Base-by-base conservation (phyloP, 1,140 invertebrate genomes). In the Heliconius hermathena region DNA sequence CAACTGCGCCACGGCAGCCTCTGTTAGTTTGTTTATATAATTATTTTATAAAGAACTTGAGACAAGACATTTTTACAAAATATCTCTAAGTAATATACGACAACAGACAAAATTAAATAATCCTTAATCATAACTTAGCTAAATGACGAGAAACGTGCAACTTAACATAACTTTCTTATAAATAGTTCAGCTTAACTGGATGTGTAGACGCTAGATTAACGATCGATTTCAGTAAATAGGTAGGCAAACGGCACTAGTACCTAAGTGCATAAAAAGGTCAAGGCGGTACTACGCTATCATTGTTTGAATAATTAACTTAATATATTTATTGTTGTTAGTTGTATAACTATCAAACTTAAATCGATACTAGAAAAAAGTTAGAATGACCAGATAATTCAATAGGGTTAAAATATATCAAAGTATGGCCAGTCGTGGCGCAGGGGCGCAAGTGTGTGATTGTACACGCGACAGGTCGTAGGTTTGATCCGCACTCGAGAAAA, bases 201-300 rank as follows among this genome's bases (percentile, higher is more conserved):
- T 76, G 74, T 76, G 75, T 52, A 20, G 49, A 52, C 49, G 16
- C n/a, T 66, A 49, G 77, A 78, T 73, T 76, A 81, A 54, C 82
- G 78, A 81, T 81, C 80, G 80, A 79, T 83, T 83, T 81, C 80
- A 83, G 77, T 78, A 76, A 76, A 70, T 81, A 81, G 77, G 60
- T 84, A 78, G 73, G 76, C 74, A 54, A 80, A 76, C 81, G 74
- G 57, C 46, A 76, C 71, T 75, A 71, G 82, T 81, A 26, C 26
- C 26, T 26, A 84, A 84, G 78, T 82, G 83, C 81, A 81, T 79
- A 79, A 82, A 85, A 85, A 86, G 85, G 85, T 86, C 85, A 86
- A 86, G 85, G 85, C 83, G 78, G 84, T 86, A 80, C 29, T 71
- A 9, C 82, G 80, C 77, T 80, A 83, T 86, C 83, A 86, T 84